A percentile compares a stretch with the other conserved stretches of the same genome.
Conservation (phyloP, 2,113 vertebrate genomes). For the Piprites chloris region DNA sequence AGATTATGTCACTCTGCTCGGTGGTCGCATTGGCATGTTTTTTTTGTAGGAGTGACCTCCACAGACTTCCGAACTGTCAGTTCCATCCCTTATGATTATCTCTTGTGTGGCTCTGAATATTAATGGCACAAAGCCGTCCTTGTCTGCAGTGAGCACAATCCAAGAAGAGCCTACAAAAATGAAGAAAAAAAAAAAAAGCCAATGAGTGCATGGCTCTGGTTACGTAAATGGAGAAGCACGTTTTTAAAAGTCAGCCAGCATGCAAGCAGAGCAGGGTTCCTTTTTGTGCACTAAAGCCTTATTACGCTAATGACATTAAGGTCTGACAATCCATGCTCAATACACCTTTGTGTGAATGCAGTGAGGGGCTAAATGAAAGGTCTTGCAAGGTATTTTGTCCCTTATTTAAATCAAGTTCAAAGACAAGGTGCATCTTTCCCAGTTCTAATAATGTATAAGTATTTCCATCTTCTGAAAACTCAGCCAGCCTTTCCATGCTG, state of each 20-base stretch:
- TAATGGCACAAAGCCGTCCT: conserved; percentile 87
- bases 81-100: conserved; percentile 84
- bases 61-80: conserved; percentile 48
- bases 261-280: not conserved
- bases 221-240: not conserved
- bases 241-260: not conserved
- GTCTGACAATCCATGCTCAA: not conserved
- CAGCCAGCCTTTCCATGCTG: not conserved
- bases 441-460: not conserved
- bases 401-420: not conserved
- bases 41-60: conserved; percentile 28
- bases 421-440: not conserved
- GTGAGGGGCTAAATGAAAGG: not conserved
- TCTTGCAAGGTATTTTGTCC: not conserved
- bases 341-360: not conserved
- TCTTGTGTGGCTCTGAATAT: conserved; percentile 85
- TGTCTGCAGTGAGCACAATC: conserved; percentile 86
- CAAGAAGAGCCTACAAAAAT: conserved; percentile 80
- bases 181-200: not conserved
- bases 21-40: conserved; percentile 5
- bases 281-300: conserved; percentile 34
- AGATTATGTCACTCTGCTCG: conserved; percentile 57
- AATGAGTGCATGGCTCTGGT: not conserved
- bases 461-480: not conserved
- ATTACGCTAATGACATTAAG: conserved; percentile 11